Conservation (phyloP, 1,140 invertebrate genomes). For the Pollicipes pollicipes region DNA sequence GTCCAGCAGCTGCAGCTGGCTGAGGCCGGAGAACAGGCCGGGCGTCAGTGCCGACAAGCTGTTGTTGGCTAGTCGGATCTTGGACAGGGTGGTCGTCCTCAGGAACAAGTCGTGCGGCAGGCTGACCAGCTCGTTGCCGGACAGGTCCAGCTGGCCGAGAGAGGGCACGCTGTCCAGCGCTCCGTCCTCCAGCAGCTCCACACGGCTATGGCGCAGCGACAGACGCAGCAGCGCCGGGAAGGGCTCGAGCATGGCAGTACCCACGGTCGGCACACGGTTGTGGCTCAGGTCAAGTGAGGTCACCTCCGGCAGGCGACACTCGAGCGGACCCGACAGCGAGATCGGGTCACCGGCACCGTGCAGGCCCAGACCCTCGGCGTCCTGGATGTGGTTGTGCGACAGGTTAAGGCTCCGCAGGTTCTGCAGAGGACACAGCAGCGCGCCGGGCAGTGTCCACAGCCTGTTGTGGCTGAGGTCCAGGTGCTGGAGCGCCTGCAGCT, state of each 20-base stretch:
- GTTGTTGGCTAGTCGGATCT: conserved; percentile 46
- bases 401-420: conserved; percentile 65
- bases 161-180: conserved; percentile 13
- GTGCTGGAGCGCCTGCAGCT: conserved; percentile 13
- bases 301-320: conserved; percentile 26
- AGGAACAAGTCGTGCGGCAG: conserved; percentile 52
- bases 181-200: conserved; percentile 17
- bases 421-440: conserved; percentile 53
- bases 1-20: conserved; percentile 51
- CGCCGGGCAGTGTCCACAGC: conserved; percentile 64
- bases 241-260: conserved; percentile 40
- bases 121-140: conserved; percentile 61
- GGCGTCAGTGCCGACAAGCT: conserved; percentile 55
- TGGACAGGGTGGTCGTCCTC: conserved; percentile 31
- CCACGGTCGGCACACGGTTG: conserved; percentile 60
- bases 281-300: conserved; percentile 57
- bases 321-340: too few relatives aligned
- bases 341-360: too few relatives aligned
- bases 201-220: conserved; percentile 15
- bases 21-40: conserved; percentile 57
- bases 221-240: conserved; percentile 43
- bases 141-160: conserved; percentile 42
- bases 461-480: conserved; percentile 75
- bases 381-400: conserved; percentile 54
- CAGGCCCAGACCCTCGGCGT: conserved; percentile 51